These are phyloP conservation scores for Achroia grisella DNA, from an alignment of 1,140 invertebrate genomes.

Conservation along the genomic window DNA sequence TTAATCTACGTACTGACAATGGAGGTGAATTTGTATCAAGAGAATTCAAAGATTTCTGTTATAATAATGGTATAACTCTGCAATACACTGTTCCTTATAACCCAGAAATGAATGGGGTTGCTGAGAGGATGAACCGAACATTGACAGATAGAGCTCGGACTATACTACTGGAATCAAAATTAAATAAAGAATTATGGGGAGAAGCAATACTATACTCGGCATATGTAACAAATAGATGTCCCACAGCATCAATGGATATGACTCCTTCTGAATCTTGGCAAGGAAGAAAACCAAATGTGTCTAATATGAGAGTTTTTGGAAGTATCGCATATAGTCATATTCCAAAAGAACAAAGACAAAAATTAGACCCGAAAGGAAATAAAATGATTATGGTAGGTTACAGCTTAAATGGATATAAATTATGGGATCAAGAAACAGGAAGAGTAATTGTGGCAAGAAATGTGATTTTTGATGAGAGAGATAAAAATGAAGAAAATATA, in stretches of 20 bases:
- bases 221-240: slow-evolving; percentile 29
- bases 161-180: slow-evolving; percentile 36
- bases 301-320: slow-evolving; percentile 39
- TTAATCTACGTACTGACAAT: slow-evolving; percentile 31
- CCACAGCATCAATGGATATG: slow-evolving; percentile 4
- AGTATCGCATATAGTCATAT: slow-evolving; percentile 24
- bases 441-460: slow-evolving; percentile 8
- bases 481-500: not conserved
- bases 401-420: not conserved
- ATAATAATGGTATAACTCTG: slow-evolving; percentile 18
- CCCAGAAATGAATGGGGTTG: slow-evolving; percentile 57
- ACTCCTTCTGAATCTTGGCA: slow-evolving; percentile 40
- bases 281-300: slow-evolving; percentile 21
- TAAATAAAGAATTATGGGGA: slow-evolving; percentile 40
- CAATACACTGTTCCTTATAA: slow-evolving; percentile 26
- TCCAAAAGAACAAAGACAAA: slow-evolving; percentile 19
- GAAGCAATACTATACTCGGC: slow-evolving; percentile 23
- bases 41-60: slow-evolving; percentile 21
- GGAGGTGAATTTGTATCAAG: slow-evolving; percentile 27
- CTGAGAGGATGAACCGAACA: slow-evolving; percentile 52
- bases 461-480: slow-evolving; percentile 16
- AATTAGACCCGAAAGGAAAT: slow-evolving; percentile 9
- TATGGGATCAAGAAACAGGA: slow-evolving; percentile 8
- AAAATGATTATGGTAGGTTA: slow-evolving; percentile 17
- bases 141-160: slow-evolving; percentile 40